Evolutionary conservation across 2,888 invertebrate genomes (phyloP), one percentile per base, ranked within the genome.

Genomic region (Hyppa rectilinea): DNA sequence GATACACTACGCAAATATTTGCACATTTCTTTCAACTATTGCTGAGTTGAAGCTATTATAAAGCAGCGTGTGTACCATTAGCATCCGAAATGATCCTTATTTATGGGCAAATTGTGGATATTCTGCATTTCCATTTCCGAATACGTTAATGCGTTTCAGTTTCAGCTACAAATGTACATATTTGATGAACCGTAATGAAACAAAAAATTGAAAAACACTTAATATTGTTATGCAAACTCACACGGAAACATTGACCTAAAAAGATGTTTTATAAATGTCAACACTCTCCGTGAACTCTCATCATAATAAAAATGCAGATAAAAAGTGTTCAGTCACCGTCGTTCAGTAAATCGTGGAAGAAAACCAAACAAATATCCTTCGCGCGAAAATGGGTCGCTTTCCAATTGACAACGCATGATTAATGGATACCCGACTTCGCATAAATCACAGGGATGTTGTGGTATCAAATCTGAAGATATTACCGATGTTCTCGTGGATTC

Each of bases 331-430:
- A 83, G 86, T 90, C 89, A 89, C 83, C 82, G 73, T 79, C 72
- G 83, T 78, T 85, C 85, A 87, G 88, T 90, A 87, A 90, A 92
- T 88, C 87, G 84, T 83, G 85, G 77, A 87, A 89, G 89, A 87
- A 90, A 90, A 89, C 88, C 88, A 84, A 90, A 90, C 89, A 91
- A 89, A 90, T 89, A 89, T 88, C 83, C 81, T 85, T 75, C 69
- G 80, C 73, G 88, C 80, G 89, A 92, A 92, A 93, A 92, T 91
- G 87, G 92, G 90, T 89, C 91, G 90, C 90, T 92, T 91, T 92
- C 90, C 90, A 92, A 94, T 92, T 92, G 93, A 92, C 93, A 92
- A 89, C 89, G 80, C 84, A 87, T 93, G 94, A 93, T 92, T 90
- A 93, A 94, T 92, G 89, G 87, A 78, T 87, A 87, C 85, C 84